A percentile compares a stretch with the other conserved stretches of the same genome.
phyloP scores from a whole-genome alignment of 2,113 vertebrate genomes.

The Alouatta palliata region DNA sequence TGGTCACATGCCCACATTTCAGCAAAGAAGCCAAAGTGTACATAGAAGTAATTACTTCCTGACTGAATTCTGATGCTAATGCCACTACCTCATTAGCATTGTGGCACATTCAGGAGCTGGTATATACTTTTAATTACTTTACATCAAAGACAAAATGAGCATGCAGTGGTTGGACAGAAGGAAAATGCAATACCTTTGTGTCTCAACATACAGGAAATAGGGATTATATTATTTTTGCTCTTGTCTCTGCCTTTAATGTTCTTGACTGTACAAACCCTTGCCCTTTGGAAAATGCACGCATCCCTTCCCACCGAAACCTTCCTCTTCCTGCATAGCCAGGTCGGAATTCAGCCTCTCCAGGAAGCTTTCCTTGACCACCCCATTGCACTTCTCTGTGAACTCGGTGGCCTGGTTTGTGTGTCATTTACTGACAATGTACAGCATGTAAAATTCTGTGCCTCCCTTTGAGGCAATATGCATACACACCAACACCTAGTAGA shows the following conservation, averaged over 20 bases:
- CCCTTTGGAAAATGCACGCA: background rate
- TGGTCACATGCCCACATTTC: conserved; percentile 50
- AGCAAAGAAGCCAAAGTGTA: conserved; percentile 53
- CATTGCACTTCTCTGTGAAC: background rate
- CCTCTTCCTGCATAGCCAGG: background rate
- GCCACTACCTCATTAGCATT: conserved; percentile 34
- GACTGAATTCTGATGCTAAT: conserved; percentile 53
- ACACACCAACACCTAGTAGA: background rate
- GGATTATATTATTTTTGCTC: background rate
- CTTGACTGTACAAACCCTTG: background rate
- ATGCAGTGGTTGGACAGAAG: background rate
- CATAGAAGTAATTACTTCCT: conserved; percentile 56
- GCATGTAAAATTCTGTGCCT: background rate
- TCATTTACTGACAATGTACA: background rate
- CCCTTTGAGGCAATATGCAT: background rate
- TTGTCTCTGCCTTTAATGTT: background rate
- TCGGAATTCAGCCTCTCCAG: background rate
- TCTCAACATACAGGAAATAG: background rate
- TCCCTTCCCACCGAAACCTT: background rate
- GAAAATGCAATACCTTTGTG: background rate
- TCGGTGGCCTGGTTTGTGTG: background rate
- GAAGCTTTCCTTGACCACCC: background rate
- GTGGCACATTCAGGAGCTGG: conserved; percentile 25
- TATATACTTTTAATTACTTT: conserved; percentile 25
- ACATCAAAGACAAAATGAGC: background rate